phyloP scores from a whole-genome alignment of 2,113 vertebrate genomes.

The Paradoxurus hermaphroditus region DNA sequence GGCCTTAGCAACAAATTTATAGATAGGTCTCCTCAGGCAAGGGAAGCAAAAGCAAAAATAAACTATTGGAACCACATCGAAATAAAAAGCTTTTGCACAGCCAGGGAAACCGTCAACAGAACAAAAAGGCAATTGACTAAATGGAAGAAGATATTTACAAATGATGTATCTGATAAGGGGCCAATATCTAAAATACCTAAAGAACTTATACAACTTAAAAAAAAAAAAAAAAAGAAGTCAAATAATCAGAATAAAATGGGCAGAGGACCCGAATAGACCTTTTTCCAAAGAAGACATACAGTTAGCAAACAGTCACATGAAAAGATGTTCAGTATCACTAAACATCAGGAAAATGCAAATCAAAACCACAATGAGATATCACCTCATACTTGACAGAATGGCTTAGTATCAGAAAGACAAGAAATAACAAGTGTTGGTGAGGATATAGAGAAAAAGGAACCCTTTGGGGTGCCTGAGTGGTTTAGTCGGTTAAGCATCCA shows the following conservation, averaged over 20 bases:
- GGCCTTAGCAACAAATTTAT: background rate
- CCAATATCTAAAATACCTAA: too few species aligned
- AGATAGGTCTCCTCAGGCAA: background rate
- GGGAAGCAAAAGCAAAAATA: background rate
- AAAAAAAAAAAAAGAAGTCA: background rate
- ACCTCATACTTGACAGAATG: background rate
- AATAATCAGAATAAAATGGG: background rate
- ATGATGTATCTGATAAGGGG: background rate
- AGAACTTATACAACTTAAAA: too few species aligned
- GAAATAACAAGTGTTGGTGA: background rate
- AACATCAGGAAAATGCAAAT: background rate
- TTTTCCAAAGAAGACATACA: background rate
- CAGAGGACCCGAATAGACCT: background rate
- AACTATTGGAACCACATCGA: background rate
- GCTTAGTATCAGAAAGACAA: background rate
- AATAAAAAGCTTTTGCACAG: background rate
- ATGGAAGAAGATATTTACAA: background rate
- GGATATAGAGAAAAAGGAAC: background rate
- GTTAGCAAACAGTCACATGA: background rate
- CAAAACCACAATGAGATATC: background rate
- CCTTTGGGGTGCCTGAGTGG: too few species aligned
- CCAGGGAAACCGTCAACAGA: background rate
- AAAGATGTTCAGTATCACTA: background rate
- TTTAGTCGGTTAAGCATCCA: too few species aligned
- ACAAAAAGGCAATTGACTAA: background rate